Evolutionary conservation across 2,113 vertebrate species (phyloP).

Genomic region (Vulpes vulpes): DNA sequence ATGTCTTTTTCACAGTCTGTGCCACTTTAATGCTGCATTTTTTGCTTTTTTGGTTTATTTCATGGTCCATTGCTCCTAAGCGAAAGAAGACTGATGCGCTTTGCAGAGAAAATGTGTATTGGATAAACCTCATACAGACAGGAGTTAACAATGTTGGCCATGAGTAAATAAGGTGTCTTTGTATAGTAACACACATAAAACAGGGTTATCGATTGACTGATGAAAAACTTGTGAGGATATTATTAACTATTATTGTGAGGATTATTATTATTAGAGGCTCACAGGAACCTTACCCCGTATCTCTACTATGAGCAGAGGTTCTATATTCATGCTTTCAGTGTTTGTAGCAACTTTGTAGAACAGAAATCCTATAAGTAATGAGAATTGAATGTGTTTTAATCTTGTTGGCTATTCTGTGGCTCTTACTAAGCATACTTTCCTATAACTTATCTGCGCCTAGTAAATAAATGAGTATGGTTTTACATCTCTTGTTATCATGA

Average conservation of each 20-base stretch:
- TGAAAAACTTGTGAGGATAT: not conserved
- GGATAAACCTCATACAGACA: not conserved
- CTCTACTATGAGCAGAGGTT: not conserved
- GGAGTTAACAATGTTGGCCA: not conserved
- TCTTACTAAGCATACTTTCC: not conserved
- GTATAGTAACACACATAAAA: not conserved
- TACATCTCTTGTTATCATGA: not conserved
- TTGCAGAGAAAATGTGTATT: slow-evolving; percentile 15
- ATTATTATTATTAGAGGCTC: not conserved
- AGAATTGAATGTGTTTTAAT: not conserved
- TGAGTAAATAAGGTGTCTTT: not conserved
- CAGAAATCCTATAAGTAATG: not conserved
- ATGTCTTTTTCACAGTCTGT: not conserved
- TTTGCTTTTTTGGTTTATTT: not conserved
- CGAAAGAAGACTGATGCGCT: not conserved
- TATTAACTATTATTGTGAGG: no score
- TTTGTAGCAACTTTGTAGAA: not conserved
- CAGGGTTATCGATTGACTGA: not conserved
- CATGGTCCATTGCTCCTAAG: not conserved
- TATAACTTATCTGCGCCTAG: not conserved
- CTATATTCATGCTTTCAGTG: not conserved
- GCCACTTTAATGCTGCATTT: not conserved
- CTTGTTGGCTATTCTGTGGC: not conserved
- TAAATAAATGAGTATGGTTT: not conserved
- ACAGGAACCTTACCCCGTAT: not conserved